Evolutionary conservation across 2,113 vertebrate genomes (phyloP).

Genomic region (Philantomba maxwellii): DNA sequence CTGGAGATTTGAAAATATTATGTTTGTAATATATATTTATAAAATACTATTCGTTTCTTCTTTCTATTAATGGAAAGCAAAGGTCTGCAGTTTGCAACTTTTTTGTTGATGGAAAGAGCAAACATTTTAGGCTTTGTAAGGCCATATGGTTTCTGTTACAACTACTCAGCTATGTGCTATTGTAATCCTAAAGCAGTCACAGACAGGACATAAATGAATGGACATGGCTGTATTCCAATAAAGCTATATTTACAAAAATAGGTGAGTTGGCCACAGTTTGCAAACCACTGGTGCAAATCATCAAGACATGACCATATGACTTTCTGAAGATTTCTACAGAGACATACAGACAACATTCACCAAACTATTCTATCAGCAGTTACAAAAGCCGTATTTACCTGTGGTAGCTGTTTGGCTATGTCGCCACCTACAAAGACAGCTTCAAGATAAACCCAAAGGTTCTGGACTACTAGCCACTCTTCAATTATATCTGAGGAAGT

Average conservation of each 20-base stretch:
- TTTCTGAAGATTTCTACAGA: not conserved
- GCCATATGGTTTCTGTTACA: not conserved
- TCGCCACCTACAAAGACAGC: conserved; percentile 85
- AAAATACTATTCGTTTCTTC: not conserved
- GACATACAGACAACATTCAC: not conserved
- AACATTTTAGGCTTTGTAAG: not conserved
- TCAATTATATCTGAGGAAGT: conserved; percentile 82
- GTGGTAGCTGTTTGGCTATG: conserved; percentile 84
- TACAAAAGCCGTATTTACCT: conserved; percentile 71
- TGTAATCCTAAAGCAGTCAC: not conserved
- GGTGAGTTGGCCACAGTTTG: not conserved
- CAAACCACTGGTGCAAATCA: not conserved
- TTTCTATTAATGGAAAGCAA: not conserved
- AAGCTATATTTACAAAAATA: conserved; percentile 31
- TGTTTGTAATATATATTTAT: not conserved
- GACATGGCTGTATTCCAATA: not conserved
- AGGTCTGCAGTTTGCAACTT: not conserved
- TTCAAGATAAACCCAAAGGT: conserved; percentile 86
- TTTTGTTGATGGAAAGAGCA: not conserved
- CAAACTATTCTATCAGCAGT: not conserved
- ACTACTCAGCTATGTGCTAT: not conserved
- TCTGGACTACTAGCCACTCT: conserved; percentile 84
- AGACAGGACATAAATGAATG: not conserved
- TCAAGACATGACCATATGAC: not conserved
- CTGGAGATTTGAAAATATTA: not conserved